Conservation (phyloP, 2,113 vertebrate genomes). For the Oreocharis arfaki region DNA sequence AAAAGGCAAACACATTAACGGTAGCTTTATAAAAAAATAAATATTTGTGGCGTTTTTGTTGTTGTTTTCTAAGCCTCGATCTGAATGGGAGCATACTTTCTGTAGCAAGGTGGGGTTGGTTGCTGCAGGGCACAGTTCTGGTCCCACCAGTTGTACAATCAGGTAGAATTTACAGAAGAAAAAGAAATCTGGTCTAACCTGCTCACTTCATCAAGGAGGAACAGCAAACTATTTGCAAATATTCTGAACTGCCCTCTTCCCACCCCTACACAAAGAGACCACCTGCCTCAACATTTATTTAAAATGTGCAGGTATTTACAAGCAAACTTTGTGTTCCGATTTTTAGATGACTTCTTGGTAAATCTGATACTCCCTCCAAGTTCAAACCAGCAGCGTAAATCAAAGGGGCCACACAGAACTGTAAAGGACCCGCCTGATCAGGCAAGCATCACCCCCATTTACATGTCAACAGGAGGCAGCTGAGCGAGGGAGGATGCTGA, state of each 20-base stretch:
- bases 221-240: constrained; percentile 15
- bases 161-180: constrained; percentile 19
- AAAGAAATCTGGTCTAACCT: constrained; percentile 44
- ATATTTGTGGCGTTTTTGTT: background rate
- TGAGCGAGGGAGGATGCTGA: background rate
- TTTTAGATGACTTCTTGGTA: background rate
- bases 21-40: background rate
- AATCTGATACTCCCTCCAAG: background rate
- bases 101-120: background rate
- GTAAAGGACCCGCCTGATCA: background rate
- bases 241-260: background rate
- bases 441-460: background rate
- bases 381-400: constrained; percentile 1
- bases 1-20: background rate
- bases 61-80: background rate
- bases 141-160: constrained; percentile 20
- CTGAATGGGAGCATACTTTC: background rate
- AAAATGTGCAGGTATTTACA: constrained; percentile 53
- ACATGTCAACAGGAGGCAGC: background rate
- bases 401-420: constrained; percentile 16
- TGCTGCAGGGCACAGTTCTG: constrained; percentile 27
- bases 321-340: background rate
- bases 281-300: constrained; percentile 28
- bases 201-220: background rate
- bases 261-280: constrained; percentile 19